Evolutionary conservation across 2,113 vertebrate genomes (phyloP), one percentile per base, ranked within the genome.

Genomic region (Numenius arquata): DNA sequence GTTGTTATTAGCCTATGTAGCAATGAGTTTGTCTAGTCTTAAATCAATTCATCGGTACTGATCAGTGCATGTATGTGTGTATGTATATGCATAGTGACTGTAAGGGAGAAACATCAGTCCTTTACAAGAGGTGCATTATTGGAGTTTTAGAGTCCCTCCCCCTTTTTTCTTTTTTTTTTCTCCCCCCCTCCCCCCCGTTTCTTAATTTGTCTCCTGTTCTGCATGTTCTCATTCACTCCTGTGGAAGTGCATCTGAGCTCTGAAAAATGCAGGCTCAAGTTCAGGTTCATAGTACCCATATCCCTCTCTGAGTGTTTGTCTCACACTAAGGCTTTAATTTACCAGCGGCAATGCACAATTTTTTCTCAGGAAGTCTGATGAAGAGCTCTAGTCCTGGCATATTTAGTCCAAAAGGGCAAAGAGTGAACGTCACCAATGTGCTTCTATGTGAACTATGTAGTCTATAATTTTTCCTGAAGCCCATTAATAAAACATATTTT

Each of bases 161-260:
- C 12, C 2, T 0, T 7, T 10, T 12, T 19, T 8, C 5, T 8
- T 5, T 10, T 26, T 21, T 8, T 2, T 3, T 14, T 36, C 21
- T 27, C 3, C 2, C 23, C 2, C 7, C 13, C 21, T 0, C 12
- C 12, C 23, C 14, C 14, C 25, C 0, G 47, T 62, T 71, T 61
- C 22, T 53, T 40, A 38, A 22, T 58, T 34, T 65, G 15, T 75
- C 17, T 70, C 17, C 29, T 58, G 22, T 71, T 70, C 16, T 62
- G 12, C 25, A 16, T 11, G 12, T 61, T 70, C 11, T 79, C 10
- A 23, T 8, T 92, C 30, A 16, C 8, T 48, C 10, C 29, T 6
- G 5, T 36, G 45, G 27, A 85, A 56, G 13, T 43, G 40, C 34
- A 9, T 29, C 29, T 74, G 53, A 47, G 36, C 14, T 82, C 66